Conservation (phyloP, 2,797 vertebrate species). For the Gymnopithys bicolor region DNA sequence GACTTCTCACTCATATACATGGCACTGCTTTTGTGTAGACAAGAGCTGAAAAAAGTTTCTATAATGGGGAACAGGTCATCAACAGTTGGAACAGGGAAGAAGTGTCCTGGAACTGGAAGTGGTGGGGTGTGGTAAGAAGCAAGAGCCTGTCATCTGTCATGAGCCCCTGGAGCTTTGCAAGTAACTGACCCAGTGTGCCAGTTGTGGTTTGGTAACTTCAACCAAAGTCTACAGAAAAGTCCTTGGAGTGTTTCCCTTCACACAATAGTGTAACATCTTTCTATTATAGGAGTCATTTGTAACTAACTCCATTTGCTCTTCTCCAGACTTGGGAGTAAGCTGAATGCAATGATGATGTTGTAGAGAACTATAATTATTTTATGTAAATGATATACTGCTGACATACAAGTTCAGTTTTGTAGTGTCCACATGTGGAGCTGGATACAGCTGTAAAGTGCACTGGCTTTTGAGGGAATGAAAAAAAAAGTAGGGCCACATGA, state of each 20-base stretch:
- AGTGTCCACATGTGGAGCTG: background rate
- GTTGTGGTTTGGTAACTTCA: background rate
- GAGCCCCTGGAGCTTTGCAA: background rate
- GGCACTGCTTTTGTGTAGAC: background rate
- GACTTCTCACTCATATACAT: background rate
- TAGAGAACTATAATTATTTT: background rate
- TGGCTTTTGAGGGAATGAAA: background rate
- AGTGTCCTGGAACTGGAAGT: background rate
- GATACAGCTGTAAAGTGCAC: background rate
- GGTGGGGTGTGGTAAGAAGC: background rate
- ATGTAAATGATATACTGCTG: background rate
- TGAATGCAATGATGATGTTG: background rate
- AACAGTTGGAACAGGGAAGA: background rate
- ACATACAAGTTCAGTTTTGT: background rate
- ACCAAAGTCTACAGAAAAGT: background rate
- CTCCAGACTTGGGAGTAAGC: background rate
- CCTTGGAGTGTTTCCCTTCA: background rate
- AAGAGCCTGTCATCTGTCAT: background rate
- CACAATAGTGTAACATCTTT: background rate
- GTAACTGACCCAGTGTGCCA: background rate
- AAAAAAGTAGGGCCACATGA: background rate
- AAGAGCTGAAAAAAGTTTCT: background rate
- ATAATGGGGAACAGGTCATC: background rate
- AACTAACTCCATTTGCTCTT: background rate
- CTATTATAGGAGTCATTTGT: background rate